phyloP scores from a whole-genome alignment of 2,797 vertebrate species.

The Manis crassicaudata region DNA sequence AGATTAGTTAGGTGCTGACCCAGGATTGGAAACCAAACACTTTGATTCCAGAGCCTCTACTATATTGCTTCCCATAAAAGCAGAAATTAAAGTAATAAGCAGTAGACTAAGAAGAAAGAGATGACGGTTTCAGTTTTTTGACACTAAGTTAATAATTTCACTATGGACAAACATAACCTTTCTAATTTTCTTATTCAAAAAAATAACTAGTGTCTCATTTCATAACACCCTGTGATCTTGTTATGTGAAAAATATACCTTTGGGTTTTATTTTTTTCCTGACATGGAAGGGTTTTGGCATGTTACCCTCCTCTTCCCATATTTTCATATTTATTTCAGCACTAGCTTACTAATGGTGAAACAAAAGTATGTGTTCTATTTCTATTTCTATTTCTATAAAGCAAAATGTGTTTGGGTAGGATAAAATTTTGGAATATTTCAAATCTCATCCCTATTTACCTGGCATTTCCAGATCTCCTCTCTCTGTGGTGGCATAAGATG shows the following conservation, averaged over 20 bases:
- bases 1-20: background rate
- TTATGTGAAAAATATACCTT: background rate
- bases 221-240: background rate
- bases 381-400: background rate
- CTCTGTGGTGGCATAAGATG: background rate
- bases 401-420: background rate
- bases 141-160: background rate
- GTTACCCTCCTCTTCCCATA: background rate
- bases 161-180: background rate
- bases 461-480: constrained; percentile 7
- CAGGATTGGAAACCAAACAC: constrained; percentile 4
- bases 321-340: background rate
- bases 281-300: background rate
- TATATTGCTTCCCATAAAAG: background rate
- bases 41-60: background rate
- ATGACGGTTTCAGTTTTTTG: background rate
- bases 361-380: background rate
- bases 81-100: background rate
- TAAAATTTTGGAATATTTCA: constrained; percentile 42
- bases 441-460: background rate
- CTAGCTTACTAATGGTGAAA: background rate
- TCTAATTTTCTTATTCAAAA: background rate
- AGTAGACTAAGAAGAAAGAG: background rate
- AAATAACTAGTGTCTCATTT: constrained; percentile 12
- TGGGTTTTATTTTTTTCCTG: background rate